Evolutionary conservation across 2,113 vertebrate species (phyloP), one percentile per base, ranked within the genome.

Genomic region (Dasypus novemcinctus): DNA sequence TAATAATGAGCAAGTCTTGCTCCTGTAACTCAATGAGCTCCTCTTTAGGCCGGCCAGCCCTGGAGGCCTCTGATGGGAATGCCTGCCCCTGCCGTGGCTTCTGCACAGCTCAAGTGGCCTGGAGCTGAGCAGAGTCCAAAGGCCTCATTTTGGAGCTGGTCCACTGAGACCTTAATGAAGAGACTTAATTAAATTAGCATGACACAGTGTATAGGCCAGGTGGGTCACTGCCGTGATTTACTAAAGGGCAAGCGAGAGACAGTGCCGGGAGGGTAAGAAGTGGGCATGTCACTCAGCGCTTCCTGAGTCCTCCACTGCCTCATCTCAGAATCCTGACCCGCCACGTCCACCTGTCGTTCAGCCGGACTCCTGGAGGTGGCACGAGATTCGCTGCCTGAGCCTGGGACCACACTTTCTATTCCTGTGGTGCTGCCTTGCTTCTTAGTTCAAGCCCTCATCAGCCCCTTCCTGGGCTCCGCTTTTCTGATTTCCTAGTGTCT

Each of bases 41-140:
- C 69, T 15, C 0, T 9, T 54, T 72, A 61, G 71, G 3, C 5
- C 21, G 15, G 14, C 54, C 1, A 0, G 9, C 17, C 1, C 5
- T 49, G 74, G 31, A 17, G 31, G 41, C 29, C 20, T 76, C 36
- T 66, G 17, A 0, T 0, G 11, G 52, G n/a, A 3, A 59, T 23
- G 2, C 2, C 8, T 3, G n/a, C 1, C 59, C 0, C 0, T 27
- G 20, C 7, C 66, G 15, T 2, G 10, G 21, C 29, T 46, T 14
- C n/a, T 13, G 29, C 6, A 20, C 13, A 18, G 12, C 20, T 20
- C 21, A 0, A 12, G 46, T 52, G 1, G 6, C 21, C 46, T 46
- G 18, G 4, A 9, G n/a, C 11, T 38, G 29, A 20, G 7, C 5
- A 4, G 36, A 1, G 4, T 59, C 21, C 1, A 25, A n/a, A 31